Evolutionary conservation across 2,888 invertebrate genomes (phyloP), one percentile per base, ranked within the genome.

Genomic region (Cheilosia scutellata): DNA sequence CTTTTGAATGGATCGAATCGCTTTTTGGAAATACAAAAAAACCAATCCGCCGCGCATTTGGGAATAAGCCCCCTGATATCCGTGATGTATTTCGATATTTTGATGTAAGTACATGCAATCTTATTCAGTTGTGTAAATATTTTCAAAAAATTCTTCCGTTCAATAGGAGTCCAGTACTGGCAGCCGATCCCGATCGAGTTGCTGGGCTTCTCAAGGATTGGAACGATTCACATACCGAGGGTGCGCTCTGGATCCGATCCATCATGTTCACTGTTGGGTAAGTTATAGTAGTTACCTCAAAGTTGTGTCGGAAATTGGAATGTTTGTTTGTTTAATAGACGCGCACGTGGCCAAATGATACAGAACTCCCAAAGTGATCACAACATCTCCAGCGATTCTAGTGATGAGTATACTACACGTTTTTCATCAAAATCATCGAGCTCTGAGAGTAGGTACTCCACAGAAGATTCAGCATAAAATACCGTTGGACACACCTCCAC

Each of bases 51-150:
- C n/a, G n/a, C n/a, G n/a, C n/a, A n/a, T n/a, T n/a, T n/a, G n/a
- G n/a, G n/a, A n/a, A n/a, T n/a, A n/a, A n/a, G n/a, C n/a, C n/a
- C n/a, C n/a, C n/a, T 13, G 97, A 97, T 91, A 96, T 97, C 82
- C 93, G 97, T 88, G 96, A 97, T 92, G 96, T 97, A 65, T 96
- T 97, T 90, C 95, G 96, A 91, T 96, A 96, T 92, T 94, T 95
- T 88, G 97, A 97, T 94, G 96, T 96, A 90, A 93, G 93, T 20
- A 20, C 20, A 20, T 53, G 5, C 1, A 16, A 2, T 51, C 16
- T 51, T 2, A 4, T 0, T 20, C 1, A 7, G 5, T 25, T 53
- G 16, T 29, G 51, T 33, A 58, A 60, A 29, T 47, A 16, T 49
- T 4, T 29, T 11, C 40, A 13, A 5, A 16, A 53, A 31, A 2